These are phyloP conservation scores for Tokudaia tokunoshimensis DNA, from an alignment of 2,797 vertebrate species.

Conservation along the genomic window DNA sequence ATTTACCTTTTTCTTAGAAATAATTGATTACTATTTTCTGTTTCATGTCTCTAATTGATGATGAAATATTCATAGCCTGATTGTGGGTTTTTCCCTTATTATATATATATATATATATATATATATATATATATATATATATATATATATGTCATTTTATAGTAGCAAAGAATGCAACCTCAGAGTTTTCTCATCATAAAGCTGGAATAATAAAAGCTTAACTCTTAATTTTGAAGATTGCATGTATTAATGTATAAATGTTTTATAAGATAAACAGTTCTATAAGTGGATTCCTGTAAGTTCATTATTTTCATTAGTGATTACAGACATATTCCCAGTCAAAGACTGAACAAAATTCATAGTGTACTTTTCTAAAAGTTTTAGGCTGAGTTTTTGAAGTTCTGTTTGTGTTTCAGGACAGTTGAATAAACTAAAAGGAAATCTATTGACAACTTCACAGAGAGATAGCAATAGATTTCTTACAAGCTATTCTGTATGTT, in stretches of 20 bases:
- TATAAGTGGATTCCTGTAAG: not conserved
- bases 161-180: not conserved
- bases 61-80: slow-evolving; percentile 12
- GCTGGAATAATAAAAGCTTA: not conserved
- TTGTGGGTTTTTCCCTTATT: not conserved
- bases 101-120: not conserved
- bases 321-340: not conserved
- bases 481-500: not conserved
- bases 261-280: not conserved
- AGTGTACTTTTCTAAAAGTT: not conserved
- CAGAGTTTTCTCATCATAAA: not conserved
- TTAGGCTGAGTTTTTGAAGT: not conserved
- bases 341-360: slow-evolving; percentile 16
- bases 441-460: slow-evolving; percentile 43
- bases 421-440: not conserved
- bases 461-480: slow-evolving; percentile 42
- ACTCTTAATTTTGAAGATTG: slow-evolving; percentile 10
- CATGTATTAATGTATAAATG: not conserved
- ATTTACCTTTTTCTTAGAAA: slow-evolving; percentile 59
- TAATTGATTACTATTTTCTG: slow-evolving; percentile 60
- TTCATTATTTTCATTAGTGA: slow-evolving; percentile 3
- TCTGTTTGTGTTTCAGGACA: not conserved
- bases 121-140: not conserved
- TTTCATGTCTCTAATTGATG: slow-evolving; percentile 24
- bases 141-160: not conserved